Conservation (phyloP, 2,797 vertebrate genomes). For the Pipistrellus pipistrellus region DNA sequence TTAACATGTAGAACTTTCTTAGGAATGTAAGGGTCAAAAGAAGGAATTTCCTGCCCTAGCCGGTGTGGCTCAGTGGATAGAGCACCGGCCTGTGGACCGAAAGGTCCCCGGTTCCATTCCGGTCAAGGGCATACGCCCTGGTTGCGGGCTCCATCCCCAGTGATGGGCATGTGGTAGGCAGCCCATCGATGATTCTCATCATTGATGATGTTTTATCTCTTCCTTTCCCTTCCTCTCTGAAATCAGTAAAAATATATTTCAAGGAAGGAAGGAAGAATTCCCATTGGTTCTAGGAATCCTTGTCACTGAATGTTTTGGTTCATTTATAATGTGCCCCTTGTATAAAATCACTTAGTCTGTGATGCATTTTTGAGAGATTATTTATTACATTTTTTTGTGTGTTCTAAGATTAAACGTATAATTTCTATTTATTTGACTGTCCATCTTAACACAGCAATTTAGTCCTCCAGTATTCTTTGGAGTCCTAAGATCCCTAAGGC, state of each 20-base stretch:
- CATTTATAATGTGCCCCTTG: not conserved
- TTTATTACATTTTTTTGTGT: slow-evolving; percentile 15
- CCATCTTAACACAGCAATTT: not conserved
- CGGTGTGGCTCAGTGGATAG: too few relatives aligned
- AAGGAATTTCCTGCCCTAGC: not conserved
- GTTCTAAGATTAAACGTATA: not conserved
- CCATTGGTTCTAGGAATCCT: slow-evolving; percentile 7
- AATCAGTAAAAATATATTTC: too few relatives aligned
- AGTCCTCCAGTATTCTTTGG: not conserved
- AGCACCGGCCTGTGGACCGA: too few relatives aligned
- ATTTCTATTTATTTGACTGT: not conserved
- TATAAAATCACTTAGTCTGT: not conserved
- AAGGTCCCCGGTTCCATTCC: too few relatives aligned
- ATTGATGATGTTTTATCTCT: too few relatives aligned
- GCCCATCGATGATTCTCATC: too few relatives aligned
- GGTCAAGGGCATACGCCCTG: too few relatives aligned
- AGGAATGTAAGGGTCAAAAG: not conserved
- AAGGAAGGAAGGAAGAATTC: not conserved
- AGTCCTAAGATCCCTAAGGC: slow-evolving; percentile 1
- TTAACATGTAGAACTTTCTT: not conserved
- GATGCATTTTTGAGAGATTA: slow-evolving; percentile 22
- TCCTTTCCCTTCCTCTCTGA: too few relatives aligned
- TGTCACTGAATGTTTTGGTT: not conserved
- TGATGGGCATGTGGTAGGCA: too few relatives aligned
- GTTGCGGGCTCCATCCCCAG: too few relatives aligned